phyloP scores from a whole-genome alignment of 2,797 vertebrate species.

The Danio aesculapii region DNA sequence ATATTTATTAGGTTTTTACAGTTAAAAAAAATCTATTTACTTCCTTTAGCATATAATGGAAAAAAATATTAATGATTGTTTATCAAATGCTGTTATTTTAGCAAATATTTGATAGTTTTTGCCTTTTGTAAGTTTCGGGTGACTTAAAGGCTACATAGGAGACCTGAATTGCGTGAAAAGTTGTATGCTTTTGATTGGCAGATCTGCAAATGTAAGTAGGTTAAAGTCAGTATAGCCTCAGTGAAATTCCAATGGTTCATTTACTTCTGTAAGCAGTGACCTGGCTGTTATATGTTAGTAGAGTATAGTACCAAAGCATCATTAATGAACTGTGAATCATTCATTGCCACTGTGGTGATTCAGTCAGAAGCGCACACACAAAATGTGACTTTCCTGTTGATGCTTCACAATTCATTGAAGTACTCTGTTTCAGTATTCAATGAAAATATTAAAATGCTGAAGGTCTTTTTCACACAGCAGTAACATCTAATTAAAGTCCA shows the following conservation, averaged over 20 bases:
- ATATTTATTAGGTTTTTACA: too few relatives aligned
- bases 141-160: not conserved
- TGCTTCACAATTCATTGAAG: not conserved
- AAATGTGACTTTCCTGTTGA: not conserved
- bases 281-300: constrained; percentile 19
- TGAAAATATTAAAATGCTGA: not conserved
- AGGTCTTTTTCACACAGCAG: not conserved
- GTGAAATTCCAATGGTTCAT: not conserved
- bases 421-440: not conserved
- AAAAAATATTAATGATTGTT: too few relatives aligned
- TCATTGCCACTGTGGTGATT: not conserved
- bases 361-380: constrained; percentile 7
- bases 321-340: constrained; percentile 22
- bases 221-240: constrained; percentile 11
- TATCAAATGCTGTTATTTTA: not conserved
- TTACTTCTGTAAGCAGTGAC: constrained; percentile 28
- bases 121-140: not conserved
- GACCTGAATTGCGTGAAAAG: too few relatives aligned
- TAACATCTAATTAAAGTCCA: not conserved
- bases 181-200: not conserved
- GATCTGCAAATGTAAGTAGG: not conserved
- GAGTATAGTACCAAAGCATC: constrained; percentile 1
- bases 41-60: too few relatives aligned
- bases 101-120: not conserved
- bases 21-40: too few relatives aligned